Evolutionary conservation across 2,888 invertebrate genomes (phyloP), one percentile per base, ranked within the genome.

Genomic region (Capitulum mitella): DNA sequence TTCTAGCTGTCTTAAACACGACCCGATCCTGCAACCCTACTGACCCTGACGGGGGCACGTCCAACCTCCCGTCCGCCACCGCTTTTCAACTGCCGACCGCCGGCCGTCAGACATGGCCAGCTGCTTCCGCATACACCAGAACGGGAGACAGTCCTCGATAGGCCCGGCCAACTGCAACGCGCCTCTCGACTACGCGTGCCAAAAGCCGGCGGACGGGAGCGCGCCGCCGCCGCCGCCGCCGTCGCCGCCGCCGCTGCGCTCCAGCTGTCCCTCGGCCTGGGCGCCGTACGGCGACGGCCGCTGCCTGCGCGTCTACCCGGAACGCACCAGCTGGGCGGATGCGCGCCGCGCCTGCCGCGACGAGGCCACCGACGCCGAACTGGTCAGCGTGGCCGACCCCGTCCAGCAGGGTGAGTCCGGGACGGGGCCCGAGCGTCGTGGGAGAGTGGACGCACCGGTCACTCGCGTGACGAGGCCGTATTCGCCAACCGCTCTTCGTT

Each of bases 121-220:
- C 76, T 76, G 76, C 19, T 29, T 32, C 1, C 40, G 26, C n/a
- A n/a, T n/a, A n/a, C n/a, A n/a, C n/a, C n/a, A n/a, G n/a, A n/a
- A n/a, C n/a, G n/a, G n/a, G n/a, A n/a, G n/a, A n/a, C n/a, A n/a
- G n/a, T n/a, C n/a, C n/a, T n/a, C n/a, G n/a, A n/a, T n/a, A n/a
- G n/a, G n/a, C n/a, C n/a, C 46, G 16, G 76, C 12, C 29, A 32
- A 76, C 46, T 76, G 76, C 32, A 76, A 76, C 76, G 29, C 46
- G 29, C 76, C 76, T 29, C 46, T 19, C 43, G 32, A 14, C n/a
- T 46, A 46, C 76, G 46, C 29, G 29, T 76, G 76, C 76, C 16
- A 46, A 46, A 29, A 29, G 32, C 76, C 76, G 1, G 43, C 16
- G n/a, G 3, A 10, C 1, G 74, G 74, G 43, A 8, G 74, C 22